Evolutionary conservation across 2,888 invertebrate species (phyloP), one percentile per base, ranked within the genome.

Genomic region (Alsophila aescularia): DNA sequence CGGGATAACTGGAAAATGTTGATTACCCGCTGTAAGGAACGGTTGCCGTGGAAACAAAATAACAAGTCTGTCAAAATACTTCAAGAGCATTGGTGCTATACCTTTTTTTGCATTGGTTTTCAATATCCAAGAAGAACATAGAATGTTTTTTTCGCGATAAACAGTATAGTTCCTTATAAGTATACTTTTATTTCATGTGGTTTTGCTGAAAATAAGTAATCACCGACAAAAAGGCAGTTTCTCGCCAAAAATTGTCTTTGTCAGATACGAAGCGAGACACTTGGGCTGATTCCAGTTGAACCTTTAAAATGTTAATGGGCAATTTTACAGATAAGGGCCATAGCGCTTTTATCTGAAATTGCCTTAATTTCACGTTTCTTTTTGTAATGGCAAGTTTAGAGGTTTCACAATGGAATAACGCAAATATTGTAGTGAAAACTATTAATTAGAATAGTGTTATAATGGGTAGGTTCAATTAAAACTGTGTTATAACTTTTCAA

Each of bases 251-350:
- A 43, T 37, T 42, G 13, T 36, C 21, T 18, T 24, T 13, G 29
- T 14, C 18, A 12, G 12, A 18, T 9, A 27, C 27, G 10, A 12
- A 40, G 14, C 16, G 42, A 52, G 32, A 31, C 29, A 39, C 34
- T 50, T 54, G 44, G 34, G 54, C 39, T 35, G 39, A 44, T 43
- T 54, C 49, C 44, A 49, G 54, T 49, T 14, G 34, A 49, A 49
- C 27, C 49, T 37, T 44, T 43, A 54, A 53, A 54, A 54, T 44
- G 39, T 49, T 54, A 54, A 54, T 54, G 54, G 54, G 49, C 49
- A 43, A 54, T 54, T 53, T 48, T 39, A 18, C 13, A 49, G 48
- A 54, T 54, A 54, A 54, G 39, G 24, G 36, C 39, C 44, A 54
- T 44, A 39, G 40, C 27, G 49, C 35, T 42, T 53, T 53, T 54